Evolutionary conservation across 1,140 invertebrate genomes (phyloP).

Genomic region (Aphis craccivora): DNA sequence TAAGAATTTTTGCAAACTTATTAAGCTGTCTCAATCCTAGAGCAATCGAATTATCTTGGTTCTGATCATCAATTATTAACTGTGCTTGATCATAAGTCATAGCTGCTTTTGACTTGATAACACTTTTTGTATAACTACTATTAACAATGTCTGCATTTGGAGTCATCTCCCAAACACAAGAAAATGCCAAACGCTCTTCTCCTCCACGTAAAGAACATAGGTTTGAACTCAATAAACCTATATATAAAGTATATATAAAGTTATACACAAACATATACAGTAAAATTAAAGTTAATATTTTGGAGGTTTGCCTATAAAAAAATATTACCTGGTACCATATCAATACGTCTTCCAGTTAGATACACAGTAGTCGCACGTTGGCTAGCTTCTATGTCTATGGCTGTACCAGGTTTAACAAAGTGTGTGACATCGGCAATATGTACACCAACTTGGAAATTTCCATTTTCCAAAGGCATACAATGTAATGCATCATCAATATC

Average conservation of each 20-base stretch:
- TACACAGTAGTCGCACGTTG: constrained; percentile 89
- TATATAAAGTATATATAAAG: too few species aligned
- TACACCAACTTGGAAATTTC: constrained; percentile 87
- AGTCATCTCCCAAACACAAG: constrained; percentile 91
- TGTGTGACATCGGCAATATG: constrained; percentile 96
- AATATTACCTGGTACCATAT: constrained; percentile 81
- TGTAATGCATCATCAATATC: constrained; percentile 99
- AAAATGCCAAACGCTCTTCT: constrained; percentile 90
- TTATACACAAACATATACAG: background rate
- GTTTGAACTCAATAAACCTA: constrained; percentile 90
- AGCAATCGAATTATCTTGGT: constrained; percentile 77
- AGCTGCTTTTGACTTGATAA: constrained; percentile 86
- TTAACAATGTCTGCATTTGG: constrained; percentile 83
- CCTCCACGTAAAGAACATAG: constrained; percentile 85
- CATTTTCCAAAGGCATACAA: constrained; percentile 78
- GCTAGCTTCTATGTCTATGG: constrained; percentile 87
- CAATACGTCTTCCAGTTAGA: constrained; percentile 85
- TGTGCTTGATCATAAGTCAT: constrained; percentile 97
- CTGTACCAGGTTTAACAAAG: constrained; percentile 88
- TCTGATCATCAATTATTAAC: constrained; percentile 85
- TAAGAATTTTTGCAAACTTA: constrained; percentile 88
- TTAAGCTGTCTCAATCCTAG: constrained; percentile 83
- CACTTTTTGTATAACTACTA: constrained; percentile 88
- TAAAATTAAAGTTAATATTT: background rate
- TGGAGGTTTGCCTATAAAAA: background rate